Conservation (phyloP, 2,888 invertebrate genomes). For the Drosophila mimetica region DNA sequence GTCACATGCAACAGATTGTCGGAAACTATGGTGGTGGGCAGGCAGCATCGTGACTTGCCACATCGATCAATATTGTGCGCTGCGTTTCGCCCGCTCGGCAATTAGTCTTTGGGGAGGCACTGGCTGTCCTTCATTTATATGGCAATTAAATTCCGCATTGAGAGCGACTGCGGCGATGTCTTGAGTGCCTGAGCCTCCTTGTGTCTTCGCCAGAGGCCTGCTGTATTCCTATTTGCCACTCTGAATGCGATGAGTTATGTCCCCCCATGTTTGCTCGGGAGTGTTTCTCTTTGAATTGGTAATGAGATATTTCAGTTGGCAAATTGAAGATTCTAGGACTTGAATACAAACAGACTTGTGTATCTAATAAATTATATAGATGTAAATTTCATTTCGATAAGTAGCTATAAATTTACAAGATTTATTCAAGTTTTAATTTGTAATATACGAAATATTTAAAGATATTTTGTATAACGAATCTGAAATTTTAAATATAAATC, state of each 20-base stretch:
- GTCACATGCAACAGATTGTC: constrained; percentile 70
- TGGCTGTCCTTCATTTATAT: constrained; percentile 58
- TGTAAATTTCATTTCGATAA: not conserved
- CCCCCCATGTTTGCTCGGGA: constrained; percentile 1
- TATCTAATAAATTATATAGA: not conserved
- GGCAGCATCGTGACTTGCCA: constrained; percentile 34
- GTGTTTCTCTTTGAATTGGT: constrained; percentile 24
- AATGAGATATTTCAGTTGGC: constrained; percentile 18
- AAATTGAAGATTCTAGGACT: constrained; percentile 6
- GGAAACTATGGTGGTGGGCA: constrained; percentile 1
- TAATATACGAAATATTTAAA: not conserved
- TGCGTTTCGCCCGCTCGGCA: constrained; percentile 13
- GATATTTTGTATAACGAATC: no score
- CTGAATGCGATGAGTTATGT: constrained; percentile 35
- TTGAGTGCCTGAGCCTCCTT: constrained; percentile 21
- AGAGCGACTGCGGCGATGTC: constrained; percentile 19
- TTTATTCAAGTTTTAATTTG: not conserved
- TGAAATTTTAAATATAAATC: no score
- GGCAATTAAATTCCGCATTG: constrained; percentile 66
- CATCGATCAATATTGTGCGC: constrained; percentile 56
- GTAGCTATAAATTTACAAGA: not conserved
- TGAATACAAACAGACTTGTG: constrained; percentile 5
- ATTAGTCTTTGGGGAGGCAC: constrained; percentile 26
- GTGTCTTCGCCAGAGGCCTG: constrained; percentile 22
- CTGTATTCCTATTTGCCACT: constrained; percentile 15